Percentiles rank a stretch among this genome's conserved stretches.
Evolutionary conservation across 2,888 invertebrate genomes (phyloP).

Genomic region (Pemphredon lugubris): DNA sequence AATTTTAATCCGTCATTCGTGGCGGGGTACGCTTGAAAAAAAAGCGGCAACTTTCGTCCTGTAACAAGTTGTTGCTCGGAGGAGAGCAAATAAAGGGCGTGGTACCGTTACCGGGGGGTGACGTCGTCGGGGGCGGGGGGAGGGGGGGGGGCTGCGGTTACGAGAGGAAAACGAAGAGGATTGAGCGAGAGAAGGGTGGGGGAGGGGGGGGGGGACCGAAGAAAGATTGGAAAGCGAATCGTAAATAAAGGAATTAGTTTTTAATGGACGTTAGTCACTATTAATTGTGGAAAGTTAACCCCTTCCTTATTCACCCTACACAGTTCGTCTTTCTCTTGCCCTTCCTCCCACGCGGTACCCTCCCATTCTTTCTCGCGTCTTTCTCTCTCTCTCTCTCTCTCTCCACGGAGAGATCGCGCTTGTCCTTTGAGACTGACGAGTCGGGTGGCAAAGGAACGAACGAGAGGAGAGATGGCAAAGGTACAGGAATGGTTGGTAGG

Average conservation of each 20-base stretch:
- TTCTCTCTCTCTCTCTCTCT: no score
- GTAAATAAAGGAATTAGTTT: conserved; percentile 76
- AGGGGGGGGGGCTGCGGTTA: conserved; percentile 17
- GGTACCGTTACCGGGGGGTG: conserved; percentile 38
- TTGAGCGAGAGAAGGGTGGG: conserved; percentile 28
- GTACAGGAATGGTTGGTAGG: conserved; percentile 38
- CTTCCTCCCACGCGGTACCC: not conserved
- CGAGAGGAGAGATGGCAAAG: conserved; percentile 42
- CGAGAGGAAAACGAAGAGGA: conserved; percentile 31
- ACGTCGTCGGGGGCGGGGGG: conserved; percentile 31
- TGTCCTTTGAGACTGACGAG: conserved; percentile 69
- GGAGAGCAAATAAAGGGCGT: conserved; percentile 66
- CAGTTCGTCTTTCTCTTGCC: conserved; percentile 8
- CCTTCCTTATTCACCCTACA: conserved; percentile 47
- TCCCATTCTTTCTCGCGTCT: not conserved
- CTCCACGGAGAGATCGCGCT: conserved; percentile 52
- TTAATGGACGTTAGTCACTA: conserved; percentile 74
- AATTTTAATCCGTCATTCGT: conserved; percentile 75
- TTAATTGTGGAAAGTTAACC: conserved; percentile 74
- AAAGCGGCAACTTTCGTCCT: conserved; percentile 65
- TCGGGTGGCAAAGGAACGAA: conserved; percentile 48
- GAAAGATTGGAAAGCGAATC: conserved; percentile 62
- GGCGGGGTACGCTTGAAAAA: conserved; percentile 54
- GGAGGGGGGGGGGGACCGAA: conserved; percentile 39
- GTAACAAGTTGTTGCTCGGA: conserved; percentile 68